phyloP scores from a whole-genome alignment of 2,113 vertebrate species.

The Vimba vimba region DNA sequence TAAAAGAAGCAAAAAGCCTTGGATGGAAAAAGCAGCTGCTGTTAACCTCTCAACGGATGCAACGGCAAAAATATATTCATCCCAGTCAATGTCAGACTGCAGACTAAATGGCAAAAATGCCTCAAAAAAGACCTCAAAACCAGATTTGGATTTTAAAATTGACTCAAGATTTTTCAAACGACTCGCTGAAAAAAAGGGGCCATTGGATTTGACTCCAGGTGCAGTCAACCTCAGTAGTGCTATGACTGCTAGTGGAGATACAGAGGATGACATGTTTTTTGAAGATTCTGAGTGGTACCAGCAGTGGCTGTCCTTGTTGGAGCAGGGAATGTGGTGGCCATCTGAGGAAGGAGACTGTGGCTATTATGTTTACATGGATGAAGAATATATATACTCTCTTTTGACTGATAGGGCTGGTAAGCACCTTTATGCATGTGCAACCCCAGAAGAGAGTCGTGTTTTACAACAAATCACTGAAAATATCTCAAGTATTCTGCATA shows the following conservation, averaged over 20 bases:
- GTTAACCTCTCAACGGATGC: slow-evolving; percentile 69
- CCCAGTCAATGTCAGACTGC: slow-evolving; percentile 72
- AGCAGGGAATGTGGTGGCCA: slow-evolving; percentile 93
- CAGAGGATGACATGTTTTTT: slow-evolving; percentile 71
- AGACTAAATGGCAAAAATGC: slow-evolving; percentile 56
- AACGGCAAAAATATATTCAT: slow-evolving; percentile 55
- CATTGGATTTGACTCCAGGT: slow-evolving; percentile 84
- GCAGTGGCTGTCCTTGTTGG: slow-evolving; percentile 88
- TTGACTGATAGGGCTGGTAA: slow-evolving; percentile 89
- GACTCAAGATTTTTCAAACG: slow-evolving; percentile 74
- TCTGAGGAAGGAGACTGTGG: slow-evolving; percentile 90
- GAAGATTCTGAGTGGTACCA: slow-evolving; percentile 85
- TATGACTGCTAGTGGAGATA: slow-evolving; percentile 70
- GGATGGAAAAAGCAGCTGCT: slow-evolving; percentile 55
- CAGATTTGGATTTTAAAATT: slow-evolving; percentile 71
- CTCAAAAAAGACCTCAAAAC: slow-evolving; percentile 67
- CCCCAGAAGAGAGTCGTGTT: slow-evolving; percentile 74
- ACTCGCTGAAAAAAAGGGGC: slow-evolving; percentile 79
- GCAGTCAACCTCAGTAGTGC: slow-evolving; percentile 61
- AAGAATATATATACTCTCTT: slow-evolving; percentile 88
- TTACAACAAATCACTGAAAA: slow-evolving; percentile 75
- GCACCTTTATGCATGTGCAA: slow-evolving; percentile 86
- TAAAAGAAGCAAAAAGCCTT: slow-evolving; percentile 57
- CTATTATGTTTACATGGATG: slow-evolving; percentile 90
- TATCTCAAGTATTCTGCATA: slow-evolving; percentile 72